Percentiles rank a stretch among this genome's conserved stretches.
Evolutionary conservation across 1,140 invertebrate genomes (phyloP).

Genomic region (Drosophila leontia): DNA sequence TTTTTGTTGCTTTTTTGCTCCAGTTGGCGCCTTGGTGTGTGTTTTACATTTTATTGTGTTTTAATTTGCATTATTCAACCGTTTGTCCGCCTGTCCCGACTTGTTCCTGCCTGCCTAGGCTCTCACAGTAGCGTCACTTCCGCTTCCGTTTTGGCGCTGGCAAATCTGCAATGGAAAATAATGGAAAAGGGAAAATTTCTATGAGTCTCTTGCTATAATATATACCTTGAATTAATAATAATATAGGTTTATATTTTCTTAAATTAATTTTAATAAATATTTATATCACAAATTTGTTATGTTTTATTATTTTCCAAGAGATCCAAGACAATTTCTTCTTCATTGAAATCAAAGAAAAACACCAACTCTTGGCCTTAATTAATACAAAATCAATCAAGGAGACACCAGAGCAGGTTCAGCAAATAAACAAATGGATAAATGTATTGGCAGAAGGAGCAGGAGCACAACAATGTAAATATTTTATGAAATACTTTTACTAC

Average conservation of each 20-base stretch:
- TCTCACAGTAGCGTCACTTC: constrained; percentile 51
- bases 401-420: constrained; percentile 1
- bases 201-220: background rate
- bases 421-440: constrained; percentile 55
- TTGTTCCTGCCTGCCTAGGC: background rate
- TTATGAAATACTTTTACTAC: constrained; percentile 59
- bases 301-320: no score
- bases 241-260: background rate
- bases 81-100: constrained; percentile 43
- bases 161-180: constrained; percentile 36
- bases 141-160: constrained; percentile 60
- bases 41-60: constrained; percentile 80
- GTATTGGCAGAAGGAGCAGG: constrained; percentile 12
- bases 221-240: background rate
- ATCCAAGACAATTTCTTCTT: background rate
- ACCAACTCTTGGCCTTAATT: constrained; percentile 24
- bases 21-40: constrained; percentile 47
- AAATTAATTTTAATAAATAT: background rate
- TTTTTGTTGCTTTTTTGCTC: constrained; percentile 31
- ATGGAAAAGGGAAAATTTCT: background rate
- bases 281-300: no score
- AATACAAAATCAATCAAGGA: constrained; percentile 38
- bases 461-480: constrained; percentile 56
- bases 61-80: constrained; percentile 80
- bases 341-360: constrained; percentile 1